Evolutionary conservation across 1,140 invertebrate genomes (phyloP), one percentile per base, ranked within the genome.

Genomic region (Lordiphosa mommai): DNA sequence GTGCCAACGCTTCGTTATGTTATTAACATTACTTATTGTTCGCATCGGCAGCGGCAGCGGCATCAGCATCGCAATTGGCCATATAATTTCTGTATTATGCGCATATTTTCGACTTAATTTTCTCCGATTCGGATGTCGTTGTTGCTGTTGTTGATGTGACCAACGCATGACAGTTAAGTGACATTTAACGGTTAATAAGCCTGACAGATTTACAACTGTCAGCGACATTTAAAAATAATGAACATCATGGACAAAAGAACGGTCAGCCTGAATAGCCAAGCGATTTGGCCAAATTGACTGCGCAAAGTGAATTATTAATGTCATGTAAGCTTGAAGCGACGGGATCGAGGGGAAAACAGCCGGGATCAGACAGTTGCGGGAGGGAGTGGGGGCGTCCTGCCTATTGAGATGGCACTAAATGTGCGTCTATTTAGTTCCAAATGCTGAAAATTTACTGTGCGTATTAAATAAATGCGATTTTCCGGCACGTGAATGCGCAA

Each of bases 181-280:
- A 84, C 77, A 77, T 85, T 84, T 84, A 84, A 84, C 72, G 77
- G 77, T 85, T 84, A 84, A 84, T 84, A 84, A 84, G 77, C 72
- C 79, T 85, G 77, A 84, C 77, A 84, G 79, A 84, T 84, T 84
- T 85, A 84, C 79, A 84, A 77, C 77, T 84, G 77, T 85, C 77
- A 82, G 64, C 79, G 40, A 46, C 59, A 68, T 72, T 82, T 77
- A 84, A 82, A 84, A 82, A 82, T 82, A 82, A 85, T 77, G 79
- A 77, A 82, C 77, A 76, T 51, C 67, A 72, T 72, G 50, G 58
- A 57, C 30, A 50, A 48, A 55, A 30, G 20, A 9, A 37, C 14
- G 27, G 33, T 41, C 49, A 14, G 33, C 8, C 51, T 23, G 61
- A 74, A 79, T 79, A 67, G 70, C 65, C 76, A 37, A 56, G 58